Percentiles rank a stretch among this genome's conserved stretches.
phyloP scores from a whole-genome alignment of 2,888 invertebrate genomes.

The Julus scanicus region DNA sequence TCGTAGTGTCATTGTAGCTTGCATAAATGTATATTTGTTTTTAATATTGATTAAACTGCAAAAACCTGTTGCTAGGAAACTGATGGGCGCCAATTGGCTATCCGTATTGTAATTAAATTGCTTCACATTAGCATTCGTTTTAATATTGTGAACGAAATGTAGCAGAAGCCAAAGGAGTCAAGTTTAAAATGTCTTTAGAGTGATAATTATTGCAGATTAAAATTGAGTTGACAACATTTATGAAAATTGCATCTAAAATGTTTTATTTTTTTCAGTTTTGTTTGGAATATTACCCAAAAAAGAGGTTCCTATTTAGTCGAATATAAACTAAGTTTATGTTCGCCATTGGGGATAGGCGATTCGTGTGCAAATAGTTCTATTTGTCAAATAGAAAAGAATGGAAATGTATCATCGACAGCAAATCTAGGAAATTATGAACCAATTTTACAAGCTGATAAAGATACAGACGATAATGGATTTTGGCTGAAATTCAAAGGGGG shows the following conservation, averaged over 20 bases:
- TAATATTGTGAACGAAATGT: no score
- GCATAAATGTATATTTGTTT: no score
- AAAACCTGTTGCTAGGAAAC: no score
- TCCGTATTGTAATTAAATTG: no score
- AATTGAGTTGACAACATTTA: no score
- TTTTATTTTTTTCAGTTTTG: slow-evolving; percentile 45
- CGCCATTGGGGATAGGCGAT: neutral
- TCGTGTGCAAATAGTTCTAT: slow-evolving; percentile 49
- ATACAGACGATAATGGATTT: slow-evolving; percentile 51
- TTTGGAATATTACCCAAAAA: slow-evolving; percentile 52
- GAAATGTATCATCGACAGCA: neutral
- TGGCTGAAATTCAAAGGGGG: slow-evolving; percentile 51
- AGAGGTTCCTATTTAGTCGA: slow-evolving; percentile 46
- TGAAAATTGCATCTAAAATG: neutral
- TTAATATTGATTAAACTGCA: no score
- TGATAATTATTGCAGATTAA: no score
- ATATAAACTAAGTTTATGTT: slow-evolving; percentile 53
- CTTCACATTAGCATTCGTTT: no score
- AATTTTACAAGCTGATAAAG: slow-evolving; percentile 35
- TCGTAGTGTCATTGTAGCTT: no score
- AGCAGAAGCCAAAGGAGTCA: no score
- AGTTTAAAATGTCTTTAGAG: no score
- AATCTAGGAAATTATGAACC: slow-evolving; percentile 46
- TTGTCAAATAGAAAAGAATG: slow-evolving; percentile 2
- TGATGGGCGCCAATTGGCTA: no score